Evolutionary conservation across 2,113 vertebrate species (phyloP), one percentile per base, ranked within the genome.

Genomic region (Cephalopterus ornatus): DNA sequence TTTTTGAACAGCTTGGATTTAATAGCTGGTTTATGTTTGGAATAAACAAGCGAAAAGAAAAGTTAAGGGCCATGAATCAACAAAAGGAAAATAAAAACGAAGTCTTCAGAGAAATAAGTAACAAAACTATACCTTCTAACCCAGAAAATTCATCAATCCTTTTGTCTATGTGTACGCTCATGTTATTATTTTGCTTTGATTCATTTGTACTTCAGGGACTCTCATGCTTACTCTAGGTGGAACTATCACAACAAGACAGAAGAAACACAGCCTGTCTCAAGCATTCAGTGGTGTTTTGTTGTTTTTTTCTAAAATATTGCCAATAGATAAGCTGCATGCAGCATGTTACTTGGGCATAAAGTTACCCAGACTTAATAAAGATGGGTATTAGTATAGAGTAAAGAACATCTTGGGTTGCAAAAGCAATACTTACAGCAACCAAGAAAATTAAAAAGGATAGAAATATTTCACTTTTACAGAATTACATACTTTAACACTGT

Each of bases 1-100:
- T 81, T 92, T 68, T 44, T 85, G 66, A 96, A 68, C 91, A 92
- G 55, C 85, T 97, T 95, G 91, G 22, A 52, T 93, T 95, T 95
- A 93, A 94, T 91, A 79, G 86, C 59, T 95, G 53, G 21, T 74
- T 61, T 93, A 61, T 81, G 73, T 63, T 93, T 90, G 61, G 91
- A 95, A 96, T 92, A 95, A 93, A 87, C 44, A 89, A 90, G 58
- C 46, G 1, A 44, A 63, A 72, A 88, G 82, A 84, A 49, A 85
- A 77, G 24, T 27, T 67, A 97, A 96, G 35, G 22, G 12, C 53
- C 2, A 0, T 73, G 76, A 85, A 93, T 87, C 61, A 89, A 77
- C 55, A 37, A 42, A 92, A 84, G 35, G 33, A 78, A 92, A 92
- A 88, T 78, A 88, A 72, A 93, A 80, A 5, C 65, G 50, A 75